Evolutionary conservation across 2,797 vertebrate species (phyloP).

Genomic region (Ficedula albicollis): DNA sequence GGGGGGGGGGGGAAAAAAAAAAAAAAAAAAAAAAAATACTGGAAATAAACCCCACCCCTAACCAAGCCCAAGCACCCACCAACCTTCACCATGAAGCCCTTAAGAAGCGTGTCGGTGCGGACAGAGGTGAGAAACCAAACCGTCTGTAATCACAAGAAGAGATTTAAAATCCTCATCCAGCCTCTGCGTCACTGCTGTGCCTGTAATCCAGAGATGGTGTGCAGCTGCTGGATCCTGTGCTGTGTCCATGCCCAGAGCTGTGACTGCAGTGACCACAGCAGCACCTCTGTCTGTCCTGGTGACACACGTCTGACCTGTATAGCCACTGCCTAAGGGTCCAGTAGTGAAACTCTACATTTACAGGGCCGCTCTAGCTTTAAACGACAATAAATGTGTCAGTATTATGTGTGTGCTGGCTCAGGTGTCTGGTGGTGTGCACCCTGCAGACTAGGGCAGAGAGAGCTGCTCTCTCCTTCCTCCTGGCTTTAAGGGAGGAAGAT

Average conservation of each 20-base stretch:
- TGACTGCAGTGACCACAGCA: background rate
- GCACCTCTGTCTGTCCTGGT: background rate
- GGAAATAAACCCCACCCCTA: background rate
- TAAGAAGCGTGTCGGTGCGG: conserved; percentile 10
- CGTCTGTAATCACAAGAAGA: background rate
- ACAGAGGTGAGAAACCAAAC: conserved; percentile 1
- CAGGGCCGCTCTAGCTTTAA: conserved; percentile 72
- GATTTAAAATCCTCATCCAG: background rate
- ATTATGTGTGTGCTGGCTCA: background rate
- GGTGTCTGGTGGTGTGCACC: background rate
- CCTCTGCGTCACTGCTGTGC: background rate
- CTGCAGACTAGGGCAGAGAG: background rate
- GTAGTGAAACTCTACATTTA: conserved; percentile 60
- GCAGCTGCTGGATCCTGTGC: background rate
- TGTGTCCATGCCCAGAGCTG: background rate
- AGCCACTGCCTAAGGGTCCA: conserved; percentile 36
- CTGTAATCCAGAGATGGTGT: background rate
- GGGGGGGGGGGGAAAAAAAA: no score
- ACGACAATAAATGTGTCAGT: conserved; percentile 62
- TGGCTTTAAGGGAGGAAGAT: background rate
- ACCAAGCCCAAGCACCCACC: background rate
- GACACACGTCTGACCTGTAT: background rate
- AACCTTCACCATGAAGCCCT: conserved; percentile 52
- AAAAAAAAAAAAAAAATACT: background rate
- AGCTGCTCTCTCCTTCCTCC: background rate